Conservation (phyloP, 2,113 vertebrate species). For the Triplophysa siluroides region DNA sequence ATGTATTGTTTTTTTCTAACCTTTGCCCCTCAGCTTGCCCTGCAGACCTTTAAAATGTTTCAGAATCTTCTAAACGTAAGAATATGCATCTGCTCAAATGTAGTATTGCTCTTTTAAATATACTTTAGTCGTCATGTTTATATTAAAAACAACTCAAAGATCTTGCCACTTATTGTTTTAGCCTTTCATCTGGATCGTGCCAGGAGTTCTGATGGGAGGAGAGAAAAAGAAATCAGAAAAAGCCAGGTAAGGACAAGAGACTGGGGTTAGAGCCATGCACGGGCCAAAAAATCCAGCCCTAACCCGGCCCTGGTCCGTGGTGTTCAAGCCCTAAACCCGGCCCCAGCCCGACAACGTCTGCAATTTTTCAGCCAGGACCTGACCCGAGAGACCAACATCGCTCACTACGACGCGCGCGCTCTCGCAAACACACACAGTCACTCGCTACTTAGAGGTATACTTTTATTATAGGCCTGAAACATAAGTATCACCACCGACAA, state of each 20-base stretch:
- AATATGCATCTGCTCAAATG: background rate
- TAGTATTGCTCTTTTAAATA: background rate
- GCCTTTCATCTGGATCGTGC: conserved; percentile 96
- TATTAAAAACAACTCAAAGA: background rate
- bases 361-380: too few species aligned
- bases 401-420: too few species aligned
- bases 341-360: too few species aligned
- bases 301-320: too few species aligned
- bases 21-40: conserved; percentile 78
- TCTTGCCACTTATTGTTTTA: conserved; percentile 51
- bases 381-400: too few species aligned
- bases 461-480: too few species aligned
- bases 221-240: conserved; percentile 97
- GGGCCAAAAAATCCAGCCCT: too few species aligned
- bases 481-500: too few species aligned
- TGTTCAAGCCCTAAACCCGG: too few species aligned
- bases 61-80: conserved; percentile 90
- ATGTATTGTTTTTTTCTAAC: background rate
- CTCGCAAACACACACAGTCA: too few species aligned
- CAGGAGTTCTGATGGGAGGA: conserved; percentile 96
- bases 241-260: conserved; percentile 80
- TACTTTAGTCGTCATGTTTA: background rate
- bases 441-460: too few species aligned
- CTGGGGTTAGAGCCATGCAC: too few species aligned
- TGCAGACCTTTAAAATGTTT: conserved; percentile 88